These are phyloP conservation scores for Caenorhabditis wallacei DNA, from an alignment of 2,888 invertebrate genomes.

Conservation along the genomic window DNA sequence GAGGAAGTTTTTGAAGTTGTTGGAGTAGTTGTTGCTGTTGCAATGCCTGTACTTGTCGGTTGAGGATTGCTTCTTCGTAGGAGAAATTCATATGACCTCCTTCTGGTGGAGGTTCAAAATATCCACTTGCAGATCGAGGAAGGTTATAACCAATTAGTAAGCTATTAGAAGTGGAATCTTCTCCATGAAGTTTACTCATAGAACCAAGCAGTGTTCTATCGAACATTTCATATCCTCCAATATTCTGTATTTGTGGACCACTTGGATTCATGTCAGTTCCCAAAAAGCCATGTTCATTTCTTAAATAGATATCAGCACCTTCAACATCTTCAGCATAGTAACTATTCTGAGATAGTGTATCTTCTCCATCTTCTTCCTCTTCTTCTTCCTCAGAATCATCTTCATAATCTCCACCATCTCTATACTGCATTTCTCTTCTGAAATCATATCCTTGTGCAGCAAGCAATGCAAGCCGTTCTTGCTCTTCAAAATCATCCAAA, in stretches of 20 bases:
- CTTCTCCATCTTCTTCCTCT: slow-evolving; percentile 57
- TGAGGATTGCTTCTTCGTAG: slow-evolving; percentile 67
- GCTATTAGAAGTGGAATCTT: slow-evolving; percentile 54
- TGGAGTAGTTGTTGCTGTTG: slow-evolving; percentile 55
- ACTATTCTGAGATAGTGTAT: slow-evolving; percentile 64
- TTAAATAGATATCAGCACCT: slow-evolving; percentile 61
- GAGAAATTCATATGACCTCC: slow-evolving; percentile 59
- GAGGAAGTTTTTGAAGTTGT: slow-evolving; percentile 49
- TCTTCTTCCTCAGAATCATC: slow-evolving; percentile 53
- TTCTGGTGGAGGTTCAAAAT: slow-evolving; percentile 69
- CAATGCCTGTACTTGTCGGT: slow-evolving; percentile 26
- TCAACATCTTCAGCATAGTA: slow-evolving; percentile 72
- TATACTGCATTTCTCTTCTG: slow-evolving; percentile 30
- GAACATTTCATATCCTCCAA: slow-evolving; percentile 41
- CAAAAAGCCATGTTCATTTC: slow-evolving; percentile 62
- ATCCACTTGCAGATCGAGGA: slow-evolving; percentile 76
- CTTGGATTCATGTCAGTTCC: slow-evolving; percentile 62
- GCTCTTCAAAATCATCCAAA: slow-evolving; percentile 73
- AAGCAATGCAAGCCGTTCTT: slow-evolving; percentile 64
- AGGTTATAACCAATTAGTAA: slow-evolving; percentile 62
- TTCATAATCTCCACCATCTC: slow-evolving; percentile 26
- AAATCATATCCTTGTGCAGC: slow-evolving; percentile 56
- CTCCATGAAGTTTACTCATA: slow-evolving; percentile 74
- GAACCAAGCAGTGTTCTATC: slow-evolving; percentile 66
- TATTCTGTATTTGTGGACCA: slow-evolving; percentile 55